Percentiles rank a stretch among this genome's conserved stretches.
These are phyloP conservation scores for Eupithecia centaureata DNA, from an alignment of 2,888 invertebrate species.

Conservation along the genomic window DNA sequence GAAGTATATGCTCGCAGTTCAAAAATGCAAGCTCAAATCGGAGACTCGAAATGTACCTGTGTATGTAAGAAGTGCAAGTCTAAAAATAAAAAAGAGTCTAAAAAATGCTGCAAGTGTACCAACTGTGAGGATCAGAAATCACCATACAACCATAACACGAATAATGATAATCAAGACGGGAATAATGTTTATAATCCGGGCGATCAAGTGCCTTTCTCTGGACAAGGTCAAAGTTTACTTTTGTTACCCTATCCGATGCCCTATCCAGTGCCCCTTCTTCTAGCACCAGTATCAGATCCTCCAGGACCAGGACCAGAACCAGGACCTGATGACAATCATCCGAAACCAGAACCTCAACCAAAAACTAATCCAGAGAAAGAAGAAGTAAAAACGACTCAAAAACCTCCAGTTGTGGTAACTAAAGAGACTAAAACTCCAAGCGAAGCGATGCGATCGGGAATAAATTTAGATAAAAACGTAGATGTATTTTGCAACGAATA, in stretches of 20 bases:
- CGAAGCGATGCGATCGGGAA: neutral
- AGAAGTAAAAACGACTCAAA: neutral
- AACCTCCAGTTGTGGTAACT: neutral
- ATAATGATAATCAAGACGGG: neutral
- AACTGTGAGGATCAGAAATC: neutral
- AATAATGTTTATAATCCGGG: neutral
- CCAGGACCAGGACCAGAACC: neutral
- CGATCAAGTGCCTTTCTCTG: neutral
- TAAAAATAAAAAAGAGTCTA: neutral
- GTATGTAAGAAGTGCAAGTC: neutral
- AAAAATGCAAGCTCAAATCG: neutral
- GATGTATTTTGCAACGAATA: conserved; percentile 5
- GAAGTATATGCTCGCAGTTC: neutral
- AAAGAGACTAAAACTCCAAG: neutral
- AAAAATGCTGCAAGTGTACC: conserved; percentile 4
- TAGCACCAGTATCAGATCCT: neutral
- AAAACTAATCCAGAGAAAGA: neutral
- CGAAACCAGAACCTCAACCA: neutral
- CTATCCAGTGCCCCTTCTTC: neutral
- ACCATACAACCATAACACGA: neutral
- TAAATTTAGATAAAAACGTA: neutral
- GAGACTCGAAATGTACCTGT: neutral
- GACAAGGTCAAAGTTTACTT: neutral
- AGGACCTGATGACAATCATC: neutral
- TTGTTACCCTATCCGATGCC: neutral